Evolutionary conservation across 2,888 invertebrate genomes (phyloP).

Genomic region (Dasysyrphus albostriatus): DNA sequence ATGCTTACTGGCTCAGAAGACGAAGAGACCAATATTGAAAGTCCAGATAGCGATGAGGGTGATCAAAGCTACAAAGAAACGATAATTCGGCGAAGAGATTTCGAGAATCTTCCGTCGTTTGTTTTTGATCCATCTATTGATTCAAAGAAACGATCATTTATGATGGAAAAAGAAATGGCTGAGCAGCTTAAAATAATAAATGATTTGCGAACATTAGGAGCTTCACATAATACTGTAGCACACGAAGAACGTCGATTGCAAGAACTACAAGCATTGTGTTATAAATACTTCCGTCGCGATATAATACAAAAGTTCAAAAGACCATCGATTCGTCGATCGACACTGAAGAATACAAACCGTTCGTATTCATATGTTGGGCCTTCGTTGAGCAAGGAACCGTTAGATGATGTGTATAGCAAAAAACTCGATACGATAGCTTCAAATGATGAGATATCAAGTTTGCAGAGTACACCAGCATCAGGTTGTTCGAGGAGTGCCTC

Average conservation of each 20-base stretch:
- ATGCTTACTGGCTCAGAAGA: slow-evolving; percentile 97
- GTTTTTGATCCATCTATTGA: slow-evolving; percentile 92
- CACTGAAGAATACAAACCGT: slow-evolving; percentile 86
- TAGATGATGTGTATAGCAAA: slow-evolving; percentile 83
- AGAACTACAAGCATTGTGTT: slow-evolving; percentile 96
- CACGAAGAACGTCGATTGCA: slow-evolving; percentile 95
- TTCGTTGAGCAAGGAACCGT: slow-evolving; percentile 87
- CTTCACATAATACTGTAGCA: slow-evolving; percentile 95
- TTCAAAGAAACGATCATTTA: slow-evolving; percentile 93
- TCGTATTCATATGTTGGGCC: slow-evolving; percentile 91
- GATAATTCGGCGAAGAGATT: slow-evolving; percentile 87
- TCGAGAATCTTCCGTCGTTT: slow-evolving; percentile 92
- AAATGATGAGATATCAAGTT: slow-evolving; percentile 82
- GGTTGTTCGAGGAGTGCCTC: slow-evolving; percentile 90
- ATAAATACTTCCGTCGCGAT: slow-evolving; percentile 96
- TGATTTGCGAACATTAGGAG: slow-evolving; percentile 94
- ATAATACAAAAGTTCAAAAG: slow-evolving; percentile 90
- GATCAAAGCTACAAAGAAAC: slow-evolving; percentile 87
- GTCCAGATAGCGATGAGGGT: slow-evolving; percentile 91
- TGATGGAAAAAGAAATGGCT: slow-evolving; percentile 98
- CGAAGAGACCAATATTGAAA: slow-evolving; percentile 87
- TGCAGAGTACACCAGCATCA: slow-evolving; percentile 88
- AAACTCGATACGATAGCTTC: slow-evolving; percentile 83
- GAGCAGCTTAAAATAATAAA: slow-evolving; percentile 98
- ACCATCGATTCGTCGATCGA: slow-evolving; percentile 83